These are phyloP conservation scores for Pseudorasbora parva DNA, from an alignment of 2,113 vertebrate species.

Conservation along the genomic window DNA sequence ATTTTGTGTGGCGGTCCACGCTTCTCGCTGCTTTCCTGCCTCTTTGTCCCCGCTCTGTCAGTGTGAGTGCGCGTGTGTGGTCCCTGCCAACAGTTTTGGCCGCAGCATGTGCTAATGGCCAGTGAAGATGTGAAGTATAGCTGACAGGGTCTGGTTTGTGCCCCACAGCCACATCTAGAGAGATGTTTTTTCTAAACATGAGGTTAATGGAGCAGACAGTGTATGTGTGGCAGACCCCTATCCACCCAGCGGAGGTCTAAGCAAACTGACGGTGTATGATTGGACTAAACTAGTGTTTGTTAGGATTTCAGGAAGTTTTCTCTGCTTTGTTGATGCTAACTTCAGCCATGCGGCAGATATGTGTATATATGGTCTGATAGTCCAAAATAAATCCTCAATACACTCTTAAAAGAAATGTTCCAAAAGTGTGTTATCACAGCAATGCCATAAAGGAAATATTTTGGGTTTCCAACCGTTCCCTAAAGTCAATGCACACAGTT, in stretches of 20 bases:
- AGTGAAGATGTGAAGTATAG: constrained; percentile 36
- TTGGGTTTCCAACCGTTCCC: background rate
- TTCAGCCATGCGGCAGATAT: background rate
- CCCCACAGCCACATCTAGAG: constrained; percentile 26
- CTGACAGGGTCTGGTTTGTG: constrained; percentile 30
- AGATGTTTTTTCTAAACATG: constrained; percentile 42
- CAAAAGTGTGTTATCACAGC: background rate
- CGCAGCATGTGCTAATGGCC: constrained; percentile 25
- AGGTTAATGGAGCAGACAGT: constrained; percentile 21
- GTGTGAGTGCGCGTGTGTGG: constrained; percentile 41
- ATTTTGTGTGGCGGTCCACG: constrained; percentile 38
- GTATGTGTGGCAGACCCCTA: background rate
- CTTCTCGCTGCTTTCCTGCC: constrained; percentile 12
- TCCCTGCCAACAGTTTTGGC: constrained; percentile 39
- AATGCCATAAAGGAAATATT: background rate
- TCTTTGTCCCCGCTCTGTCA: constrained; percentile 15
- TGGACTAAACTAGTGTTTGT: constrained; percentile 14
- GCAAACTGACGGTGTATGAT: background rate
- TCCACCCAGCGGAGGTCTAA: background rate
- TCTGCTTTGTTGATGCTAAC: constrained; percentile 7
- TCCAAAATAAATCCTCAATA: constrained; percentile 1
- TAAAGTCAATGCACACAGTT: too few species aligned
- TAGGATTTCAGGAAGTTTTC: background rate
- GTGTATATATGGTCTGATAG: constrained; percentile 4
- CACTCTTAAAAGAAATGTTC: background rate